A percentile compares a stretch with the other conserved stretches of the same genome.
These are phyloP conservation scores for silkworm (Bombyx mori) DNA, from an alignment of 1,140 invertebrate genomes.

Conservation along the genomic window ASM3026992v2 NC_085111.1:5543501-5544000, in stretches of 20 bases:
- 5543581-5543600: slow-evolving; percentile 56
- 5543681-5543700: slow-evolving; percentile 10
- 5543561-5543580: slow-evolving; percentile 50
- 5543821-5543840: neutral
- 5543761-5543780: slow-evolving; percentile 37
- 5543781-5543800: slow-evolving; percentile 59
- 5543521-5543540: slow-evolving; percentile 32
- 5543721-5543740: too few species aligned
- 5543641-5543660: slow-evolving; percentile 64
- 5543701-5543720: neutral
- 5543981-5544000: neutral
- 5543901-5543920: slow-evolving; percentile 25
- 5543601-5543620: slow-evolving; percentile 64
- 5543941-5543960: neutral
- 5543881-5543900: slow-evolving; percentile 59
- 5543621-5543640: slow-evolving; percentile 65
- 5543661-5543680: slow-evolving; percentile 22
- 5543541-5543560: slow-evolving; percentile 54
- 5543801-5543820: slow-evolving; percentile 37
- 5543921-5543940: neutral
- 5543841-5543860: slow-evolving; percentile 4
- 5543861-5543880: slow-evolving; percentile 60
- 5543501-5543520: slow-evolving; percentile 32
- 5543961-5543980: slow-evolving; percentile 7
- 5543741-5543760: neutral